Base-by-base conservation (phyloP, 2,797 vertebrate genomes). In the Aplochiton taeniatus region DNA sequence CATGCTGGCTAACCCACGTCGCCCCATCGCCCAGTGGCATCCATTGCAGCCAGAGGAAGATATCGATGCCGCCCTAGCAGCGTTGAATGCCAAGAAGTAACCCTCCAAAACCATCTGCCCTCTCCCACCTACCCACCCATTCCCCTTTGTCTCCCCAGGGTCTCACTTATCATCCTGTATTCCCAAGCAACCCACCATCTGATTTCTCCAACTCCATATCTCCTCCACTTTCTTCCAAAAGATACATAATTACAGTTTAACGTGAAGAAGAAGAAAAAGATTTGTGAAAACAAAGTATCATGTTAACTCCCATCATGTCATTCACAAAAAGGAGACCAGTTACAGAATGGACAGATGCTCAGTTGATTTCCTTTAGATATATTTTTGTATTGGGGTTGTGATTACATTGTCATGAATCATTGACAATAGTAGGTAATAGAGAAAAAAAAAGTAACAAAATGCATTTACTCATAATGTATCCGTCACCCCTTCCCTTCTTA, bases 11-110 rank as follows among this genome's bases (percentile, higher is more conserved):
- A 99, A 99, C 84, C 97, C 97, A 0, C 93, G 97, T 14, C 92
- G 97, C 78, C 97, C 97, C 81, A 96, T 99, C 0, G 96, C 97
- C 69, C 97, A 99, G 91, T 99, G 97, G 97, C 96, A 99, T 91
- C 96, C 96, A 0, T 94, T 99, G 69, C 96, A 96, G 88, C 96
- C 96, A 0, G 97, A 98, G 87, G 97, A 98, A 67, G 97, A 99
- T 86, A 95, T 98, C 68, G 96, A 98, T 4, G 90, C 83, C 8
- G 65, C 86, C 46, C 86, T 93, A 60, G 95, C 95, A 42, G 95
- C 94, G 59, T 93, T 98, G 0, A 94, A 82, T 70, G 95, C 95
- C 76, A 98, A 95, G 90, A 98, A 98, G 93, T 98, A 93, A 92
- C 82, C 67, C 61, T 66, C 76, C 80, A 50, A 70, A 65, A 58